These are phyloP conservation scores for Aleiodes testaceus DNA, from an alignment of 2,888 invertebrate genomes.

Conservation along the genomic window DNA sequence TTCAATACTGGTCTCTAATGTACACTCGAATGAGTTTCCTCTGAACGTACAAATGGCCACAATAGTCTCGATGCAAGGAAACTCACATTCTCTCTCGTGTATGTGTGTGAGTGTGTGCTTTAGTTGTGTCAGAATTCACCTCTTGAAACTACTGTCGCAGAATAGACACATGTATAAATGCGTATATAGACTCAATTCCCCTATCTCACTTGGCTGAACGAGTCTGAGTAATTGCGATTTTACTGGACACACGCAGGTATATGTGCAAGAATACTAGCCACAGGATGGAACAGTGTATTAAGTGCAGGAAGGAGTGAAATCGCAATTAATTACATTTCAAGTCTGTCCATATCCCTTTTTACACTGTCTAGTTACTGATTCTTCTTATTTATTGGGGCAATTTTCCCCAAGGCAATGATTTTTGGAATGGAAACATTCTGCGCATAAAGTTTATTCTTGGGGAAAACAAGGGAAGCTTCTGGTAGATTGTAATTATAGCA, in stretches of 20 bases:
- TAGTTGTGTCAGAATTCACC: conserved; percentile 36
- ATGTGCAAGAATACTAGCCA: conserved; percentile 56
- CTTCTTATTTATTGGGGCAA: conserved; percentile 34
- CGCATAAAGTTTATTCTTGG: no score
- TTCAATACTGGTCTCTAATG: conserved; percentile 24
- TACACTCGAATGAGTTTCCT: conserved; percentile 25
- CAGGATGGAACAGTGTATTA: conserved; percentile 59
- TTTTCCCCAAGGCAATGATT: no score
- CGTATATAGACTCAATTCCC: conserved; percentile 17
- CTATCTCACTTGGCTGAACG: conserved; percentile 40
- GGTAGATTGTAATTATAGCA: no score
- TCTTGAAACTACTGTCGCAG: conserved; percentile 21
- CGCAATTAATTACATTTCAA: conserved; percentile 67
- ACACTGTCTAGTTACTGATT: conserved; percentile 20
- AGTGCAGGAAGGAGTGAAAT: conserved; percentile 68
- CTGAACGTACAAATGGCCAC: conserved; percentile 24
- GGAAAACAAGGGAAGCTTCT: no score
- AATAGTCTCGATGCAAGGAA: conserved; percentile 28
- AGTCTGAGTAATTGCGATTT: conserved; percentile 66
- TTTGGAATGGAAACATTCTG: no score
- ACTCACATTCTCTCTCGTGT: background rate
- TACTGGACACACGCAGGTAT: conserved; percentile 53
- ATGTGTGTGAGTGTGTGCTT: background rate
- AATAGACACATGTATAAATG: conserved; percentile 17
- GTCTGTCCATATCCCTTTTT: conserved; percentile 27